phyloP scores from a whole-genome alignment of 2,113 vertebrate species.

The Heteronetta atricapilla region DNA sequence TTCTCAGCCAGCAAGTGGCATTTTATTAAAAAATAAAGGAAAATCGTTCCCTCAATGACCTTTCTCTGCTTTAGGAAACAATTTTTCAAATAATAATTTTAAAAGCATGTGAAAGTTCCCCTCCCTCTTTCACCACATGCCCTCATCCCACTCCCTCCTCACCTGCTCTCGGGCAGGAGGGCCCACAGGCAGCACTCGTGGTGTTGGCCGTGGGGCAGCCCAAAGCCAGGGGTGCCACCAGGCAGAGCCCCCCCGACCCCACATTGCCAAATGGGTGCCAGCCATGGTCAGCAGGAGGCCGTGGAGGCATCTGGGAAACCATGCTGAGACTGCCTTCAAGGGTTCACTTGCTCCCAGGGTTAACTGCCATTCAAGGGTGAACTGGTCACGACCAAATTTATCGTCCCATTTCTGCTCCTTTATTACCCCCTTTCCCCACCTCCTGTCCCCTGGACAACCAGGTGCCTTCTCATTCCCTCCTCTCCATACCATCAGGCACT shows the following conservation, averaged over 20 bases:
- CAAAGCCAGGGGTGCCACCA: neutral
- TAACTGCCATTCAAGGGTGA: neutral
- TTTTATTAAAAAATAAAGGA: slow-evolving; percentile 86
- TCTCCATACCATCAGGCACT: neutral
- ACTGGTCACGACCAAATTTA: neutral
- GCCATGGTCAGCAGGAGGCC: rapidly evolving
- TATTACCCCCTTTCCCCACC: neutral
- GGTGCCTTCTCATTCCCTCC: neutral
- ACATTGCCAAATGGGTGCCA: neutral
- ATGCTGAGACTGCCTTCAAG: neutral
- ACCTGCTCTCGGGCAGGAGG: rapidly evolving
- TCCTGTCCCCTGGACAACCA: neutral
- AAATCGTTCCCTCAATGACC: slow-evolving; percentile 71
- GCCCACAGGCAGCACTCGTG: rapidly evolving
- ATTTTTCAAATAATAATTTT: slow-evolving; percentile 50
- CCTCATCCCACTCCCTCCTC: neutral
- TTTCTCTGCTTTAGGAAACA: slow-evolving; percentile 70
- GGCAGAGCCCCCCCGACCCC: neutral
- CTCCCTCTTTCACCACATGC: slow-evolving; percentile 15
- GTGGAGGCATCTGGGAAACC: neutral
- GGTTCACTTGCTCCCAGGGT: neutral
- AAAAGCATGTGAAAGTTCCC: neutral
- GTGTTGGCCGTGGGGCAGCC: neutral
- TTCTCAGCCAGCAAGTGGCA: slow-evolving; percentile 86
- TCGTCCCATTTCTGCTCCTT: neutral